A percentile compares a stretch with the other conserved stretches of the same genome.
Conservation (phyloP, 1,140 invertebrate genomes). For the Acromyrmex echinatior region DNA sequence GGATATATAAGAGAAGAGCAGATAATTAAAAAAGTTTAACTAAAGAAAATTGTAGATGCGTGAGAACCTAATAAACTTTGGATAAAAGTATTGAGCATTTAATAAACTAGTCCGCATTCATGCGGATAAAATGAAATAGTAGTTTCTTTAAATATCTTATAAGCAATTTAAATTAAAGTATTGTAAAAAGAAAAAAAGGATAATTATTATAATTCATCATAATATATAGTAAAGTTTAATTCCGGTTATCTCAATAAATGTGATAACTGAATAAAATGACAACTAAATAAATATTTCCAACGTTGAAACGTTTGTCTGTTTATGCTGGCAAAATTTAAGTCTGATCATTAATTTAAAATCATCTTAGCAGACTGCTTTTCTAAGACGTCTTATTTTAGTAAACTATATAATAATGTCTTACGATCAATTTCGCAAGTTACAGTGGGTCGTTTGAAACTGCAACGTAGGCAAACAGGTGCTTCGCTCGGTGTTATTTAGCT, state of each 20-base stretch:
- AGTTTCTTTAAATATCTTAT: background rate
- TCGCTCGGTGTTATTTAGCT: conserved; percentile 65
- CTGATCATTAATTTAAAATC: background rate
- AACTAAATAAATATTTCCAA: background rate
- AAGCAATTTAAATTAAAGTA: background rate
- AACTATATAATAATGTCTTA: conserved; percentile 81
- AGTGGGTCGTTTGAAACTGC: conserved; percentile 48
- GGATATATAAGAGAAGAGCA: background rate
- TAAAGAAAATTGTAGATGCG: conserved; percentile 32
- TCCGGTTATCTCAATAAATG: background rate
- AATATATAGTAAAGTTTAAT: background rate
- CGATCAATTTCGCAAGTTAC: conserved; percentile 51
- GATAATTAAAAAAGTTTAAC: conserved; percentile 51
- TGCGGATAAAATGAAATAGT: background rate
- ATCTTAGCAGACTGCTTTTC: background rate
- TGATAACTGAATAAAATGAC: background rate
- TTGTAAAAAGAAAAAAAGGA: background rate
- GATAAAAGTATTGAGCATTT: background rate
- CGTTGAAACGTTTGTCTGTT: background rate
- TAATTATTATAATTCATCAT: background rate
- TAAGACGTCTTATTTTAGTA: conserved; percentile 80
- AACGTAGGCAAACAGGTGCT: conserved; percentile 69
- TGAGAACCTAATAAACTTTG: background rate
- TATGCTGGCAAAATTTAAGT: conserved; percentile 6
- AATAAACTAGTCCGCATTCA: conserved; percentile 11